phyloP scores from a whole-genome alignment of 2,113 vertebrate genomes.

The Tinamus guttatus region DNA sequence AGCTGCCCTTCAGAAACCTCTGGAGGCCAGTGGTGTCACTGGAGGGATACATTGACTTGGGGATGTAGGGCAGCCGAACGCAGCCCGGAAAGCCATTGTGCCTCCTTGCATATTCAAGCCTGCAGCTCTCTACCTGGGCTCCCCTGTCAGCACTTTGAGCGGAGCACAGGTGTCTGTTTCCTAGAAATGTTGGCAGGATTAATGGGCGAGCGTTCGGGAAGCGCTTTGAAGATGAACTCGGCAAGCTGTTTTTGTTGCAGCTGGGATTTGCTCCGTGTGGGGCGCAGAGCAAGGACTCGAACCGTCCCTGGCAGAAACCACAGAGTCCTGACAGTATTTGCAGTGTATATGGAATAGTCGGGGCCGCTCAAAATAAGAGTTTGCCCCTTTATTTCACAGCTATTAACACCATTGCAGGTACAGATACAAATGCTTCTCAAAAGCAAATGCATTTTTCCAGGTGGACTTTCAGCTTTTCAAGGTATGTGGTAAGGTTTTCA shows the following conservation, averaged over 20 bases:
- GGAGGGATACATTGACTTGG: neutral
- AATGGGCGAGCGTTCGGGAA: neutral
- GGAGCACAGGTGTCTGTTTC: conserved; percentile 14
- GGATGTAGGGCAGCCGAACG: neutral
- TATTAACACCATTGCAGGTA: neutral
- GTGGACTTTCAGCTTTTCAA: neutral
- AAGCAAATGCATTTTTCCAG: neutral
- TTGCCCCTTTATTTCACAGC: rapidly evolving
- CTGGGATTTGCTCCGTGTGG: neutral
- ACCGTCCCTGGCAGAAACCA: neutral
- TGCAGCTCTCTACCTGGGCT: neutral
- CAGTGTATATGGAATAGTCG: neutral
- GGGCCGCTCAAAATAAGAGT: neutral
- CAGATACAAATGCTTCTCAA: neutral
- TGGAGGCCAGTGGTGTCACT: neutral
- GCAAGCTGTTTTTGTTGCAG: neutral
- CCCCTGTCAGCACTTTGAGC: neutral
- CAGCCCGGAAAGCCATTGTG: rapidly evolving
- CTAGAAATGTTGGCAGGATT: conserved; percentile 7
- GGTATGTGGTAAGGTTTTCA: neutral
- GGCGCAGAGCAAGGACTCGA: neutral
- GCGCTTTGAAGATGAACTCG: neutral
- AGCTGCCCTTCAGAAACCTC: neutral
- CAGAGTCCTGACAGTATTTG: neutral
- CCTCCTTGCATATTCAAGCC: neutral